phyloP scores from a whole-genome alignment of 2,888 invertebrate species.

The Drosophila bunnanda region DNA sequence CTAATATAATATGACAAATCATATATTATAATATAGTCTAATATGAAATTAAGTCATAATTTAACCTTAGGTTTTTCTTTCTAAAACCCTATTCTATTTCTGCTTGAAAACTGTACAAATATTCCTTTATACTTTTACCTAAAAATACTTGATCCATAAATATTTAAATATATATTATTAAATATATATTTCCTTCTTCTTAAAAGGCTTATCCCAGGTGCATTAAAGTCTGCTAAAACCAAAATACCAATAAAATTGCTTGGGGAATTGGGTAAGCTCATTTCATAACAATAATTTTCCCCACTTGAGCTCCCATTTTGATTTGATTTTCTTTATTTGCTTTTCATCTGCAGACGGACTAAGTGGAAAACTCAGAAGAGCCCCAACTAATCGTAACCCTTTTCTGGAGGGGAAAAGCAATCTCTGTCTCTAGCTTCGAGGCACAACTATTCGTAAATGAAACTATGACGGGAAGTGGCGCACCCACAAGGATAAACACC shows the following conservation, averaged over 20 bases:
- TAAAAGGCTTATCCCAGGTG: background rate
- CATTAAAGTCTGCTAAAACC: background rate
- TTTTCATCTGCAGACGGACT: slow-evolving; percentile 34
- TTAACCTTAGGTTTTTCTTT: background rate
- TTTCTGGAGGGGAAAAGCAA: slow-evolving; percentile 56
- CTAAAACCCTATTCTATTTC: too few relatives aligned
- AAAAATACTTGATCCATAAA: too few relatives aligned
- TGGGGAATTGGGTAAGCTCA: background rate
- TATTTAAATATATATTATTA: background rate
- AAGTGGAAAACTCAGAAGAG: slow-evolving; percentile 11
- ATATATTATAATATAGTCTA: background rate
- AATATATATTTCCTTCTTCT: background rate
- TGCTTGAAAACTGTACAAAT: background rate
- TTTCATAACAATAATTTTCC: background rate
- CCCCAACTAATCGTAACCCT: slow-evolving; percentile 36
- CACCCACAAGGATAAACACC: slow-evolving; percentile 55
- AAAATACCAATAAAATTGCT: slow-evolving; percentile 2
- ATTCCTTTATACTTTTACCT: background rate
- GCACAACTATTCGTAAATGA: slow-evolving; percentile 49
- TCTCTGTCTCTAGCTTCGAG: slow-evolving; percentile 54
- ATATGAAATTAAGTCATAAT: too few relatives aligned
- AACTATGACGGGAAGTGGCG: slow-evolving; percentile 28
- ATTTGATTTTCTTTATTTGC: slow-evolving; percentile 32
- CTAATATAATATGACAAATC: too few relatives aligned
- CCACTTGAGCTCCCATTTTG: slow-evolving; percentile 4